These are phyloP conservation scores for Mastacembelus armatus DNA, from an alignment of 2,797 vertebrate genomes.

Conservation along the genomic window DNA sequence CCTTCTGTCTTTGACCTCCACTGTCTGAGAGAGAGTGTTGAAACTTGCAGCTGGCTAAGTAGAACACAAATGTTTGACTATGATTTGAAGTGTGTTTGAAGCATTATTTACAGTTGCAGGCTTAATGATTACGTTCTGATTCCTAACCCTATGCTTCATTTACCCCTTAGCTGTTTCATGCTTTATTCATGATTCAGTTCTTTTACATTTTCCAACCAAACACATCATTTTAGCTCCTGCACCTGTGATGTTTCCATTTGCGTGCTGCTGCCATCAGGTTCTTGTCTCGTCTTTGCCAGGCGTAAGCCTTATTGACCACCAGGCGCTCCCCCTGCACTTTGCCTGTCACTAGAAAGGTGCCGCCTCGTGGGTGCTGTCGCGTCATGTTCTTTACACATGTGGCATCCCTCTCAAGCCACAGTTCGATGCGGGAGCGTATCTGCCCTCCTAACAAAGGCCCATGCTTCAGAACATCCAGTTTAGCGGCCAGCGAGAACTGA, in stretches of 20 bases:
- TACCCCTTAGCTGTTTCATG: constrained; percentile 13
- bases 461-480: constrained; percentile 86
- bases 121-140: too few species aligned
- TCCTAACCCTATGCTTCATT: neutral
- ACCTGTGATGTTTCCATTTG: constrained; percentile 87
- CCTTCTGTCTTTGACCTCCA: constrained; percentile 14
- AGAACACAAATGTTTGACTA: constrained; percentile 13
- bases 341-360: constrained; percentile 85
- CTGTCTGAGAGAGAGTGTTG: constrained; percentile 12
- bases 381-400: constrained; percentile 89
- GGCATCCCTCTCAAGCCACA: constrained; percentile 89
- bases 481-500: constrained; percentile 84
- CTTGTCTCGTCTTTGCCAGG: constrained; percentile 86
- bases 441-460: constrained; percentile 84
- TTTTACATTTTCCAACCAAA: neutral
- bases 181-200: constrained; percentile 11
- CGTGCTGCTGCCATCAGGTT: constrained; percentile 83
- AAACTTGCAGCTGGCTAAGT: too few species aligned
- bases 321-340: constrained; percentile 84
- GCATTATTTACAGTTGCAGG: constrained; percentile 23
- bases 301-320: constrained; percentile 86
- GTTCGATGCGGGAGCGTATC: constrained; percentile 80
- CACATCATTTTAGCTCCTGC: constrained; percentile 70
- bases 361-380: constrained; percentile 76
- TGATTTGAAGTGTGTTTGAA: constrained; percentile 1